Evolutionary conservation across 2,797 vertebrate genomes (phyloP).

Genomic region (Megaceryle alcyon): DNA sequence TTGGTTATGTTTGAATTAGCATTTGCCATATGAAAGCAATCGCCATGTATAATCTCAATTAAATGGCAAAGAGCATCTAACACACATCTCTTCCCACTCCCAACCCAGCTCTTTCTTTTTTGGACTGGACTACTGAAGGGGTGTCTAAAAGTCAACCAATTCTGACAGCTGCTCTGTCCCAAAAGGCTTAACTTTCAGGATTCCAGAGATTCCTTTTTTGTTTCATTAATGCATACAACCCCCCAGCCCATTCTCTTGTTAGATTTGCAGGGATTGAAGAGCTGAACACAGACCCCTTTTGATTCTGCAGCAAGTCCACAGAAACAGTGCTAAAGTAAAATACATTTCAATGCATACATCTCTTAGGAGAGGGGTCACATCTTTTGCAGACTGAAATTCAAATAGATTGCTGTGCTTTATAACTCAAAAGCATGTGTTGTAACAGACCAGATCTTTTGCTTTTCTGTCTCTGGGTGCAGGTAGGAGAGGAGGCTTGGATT

Average conservation of each 20-base stretch:
- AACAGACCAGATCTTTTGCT: neutral
- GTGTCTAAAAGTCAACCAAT: slow-evolving; percentile 57
- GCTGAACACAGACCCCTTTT: neutral
- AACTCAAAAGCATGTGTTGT: neutral
- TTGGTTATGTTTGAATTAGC: neutral
- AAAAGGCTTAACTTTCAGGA: slow-evolving; percentile 64
- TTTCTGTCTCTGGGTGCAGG: slow-evolving; percentile 72
- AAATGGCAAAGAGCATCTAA: neutral
- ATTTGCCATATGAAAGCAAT: neutral
- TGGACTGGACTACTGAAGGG: neutral
- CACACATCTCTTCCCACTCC: neutral
- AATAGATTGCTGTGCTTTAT: neutral
- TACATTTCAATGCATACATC: neutral
- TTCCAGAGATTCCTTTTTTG: slow-evolving; percentile 68
- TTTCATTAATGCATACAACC: slow-evolving; percentile 43
- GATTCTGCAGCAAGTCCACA: neutral
- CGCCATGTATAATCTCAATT: neutral
- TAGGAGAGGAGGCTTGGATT: slow-evolving; percentile 88
- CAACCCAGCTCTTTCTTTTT: neutral
- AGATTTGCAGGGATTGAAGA: neutral
- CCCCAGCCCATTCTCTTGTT: slow-evolving; percentile 6
- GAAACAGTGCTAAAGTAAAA: neutral
- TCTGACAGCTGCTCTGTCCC: slow-evolving; percentile 59
- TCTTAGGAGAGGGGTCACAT: neutral
- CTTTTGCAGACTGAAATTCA: neutral